Evolutionary conservation across 2,797 vertebrate species (phyloP).

Genomic region (Schizopygopsis malacanthus): DNA sequence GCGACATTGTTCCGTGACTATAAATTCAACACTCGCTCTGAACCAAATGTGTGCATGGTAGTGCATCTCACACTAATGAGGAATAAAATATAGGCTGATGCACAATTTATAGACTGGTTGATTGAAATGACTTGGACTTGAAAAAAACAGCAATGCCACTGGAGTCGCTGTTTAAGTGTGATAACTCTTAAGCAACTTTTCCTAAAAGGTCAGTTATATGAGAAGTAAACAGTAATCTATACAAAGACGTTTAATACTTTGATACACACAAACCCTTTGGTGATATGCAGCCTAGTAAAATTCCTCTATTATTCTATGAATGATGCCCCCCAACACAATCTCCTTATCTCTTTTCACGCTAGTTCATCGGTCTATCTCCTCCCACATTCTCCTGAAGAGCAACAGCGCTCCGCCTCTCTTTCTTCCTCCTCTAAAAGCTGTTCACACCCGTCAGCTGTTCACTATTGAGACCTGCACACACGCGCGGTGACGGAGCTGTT

Average conservation of each 20-base stretch:
- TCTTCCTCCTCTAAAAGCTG: slow-evolving; percentile 66
- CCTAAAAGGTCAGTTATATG: neutral
- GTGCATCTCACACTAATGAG: neutral
- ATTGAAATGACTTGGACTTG: neutral
- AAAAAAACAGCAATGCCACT: neutral
- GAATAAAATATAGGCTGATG: neutral
- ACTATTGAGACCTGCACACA: slow-evolving; percentile 20
- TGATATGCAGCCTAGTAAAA: neutral
- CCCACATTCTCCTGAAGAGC: slow-evolving; percentile 28
- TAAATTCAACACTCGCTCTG: neutral
- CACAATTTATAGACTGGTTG: neutral
- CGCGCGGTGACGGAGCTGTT: neutral
- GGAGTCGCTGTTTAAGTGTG: neutral
- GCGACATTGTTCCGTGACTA: slow-evolving; percentile 2
- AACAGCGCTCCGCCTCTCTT: slow-evolving; percentile 53
- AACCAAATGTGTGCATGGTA: neutral
- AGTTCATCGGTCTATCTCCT: slow-evolving; percentile 11
- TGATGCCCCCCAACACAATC: neutral
- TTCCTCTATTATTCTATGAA: neutral
- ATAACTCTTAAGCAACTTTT: neutral
- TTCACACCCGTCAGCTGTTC: slow-evolving; percentile 72
- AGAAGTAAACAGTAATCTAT: neutral
- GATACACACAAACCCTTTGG: neutral
- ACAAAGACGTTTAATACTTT: neutral
- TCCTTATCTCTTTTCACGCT: neutral